Base-by-base conservation (phyloP, 1,140 invertebrate genomes). In the Dinothrombium tinctorium region DNA sequence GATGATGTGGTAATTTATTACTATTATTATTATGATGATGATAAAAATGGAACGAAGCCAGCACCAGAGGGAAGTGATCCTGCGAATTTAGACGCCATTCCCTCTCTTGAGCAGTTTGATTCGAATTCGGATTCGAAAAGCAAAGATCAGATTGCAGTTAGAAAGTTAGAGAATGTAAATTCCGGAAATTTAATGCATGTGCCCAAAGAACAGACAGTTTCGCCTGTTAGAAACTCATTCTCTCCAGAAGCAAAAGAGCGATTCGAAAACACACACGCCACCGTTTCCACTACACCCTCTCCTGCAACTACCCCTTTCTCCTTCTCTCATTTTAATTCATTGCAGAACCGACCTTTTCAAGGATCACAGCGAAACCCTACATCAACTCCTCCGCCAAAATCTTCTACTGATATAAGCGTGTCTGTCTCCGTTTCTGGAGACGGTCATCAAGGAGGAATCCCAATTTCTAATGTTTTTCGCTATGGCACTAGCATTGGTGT, bases 1-100 rank as follows among this genome's bases (percentile, higher is more conserved):
- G 46, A 47, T 29, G 46, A 47, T 41, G 42, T 45, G 1, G 46
- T 47, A 3, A 47, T 47, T 31, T 47, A 47, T 24, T 47, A 47
- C 29, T 47, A 47, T 26, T 47, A 47, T 32, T 47, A 47, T 33
- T 47, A 47, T 37, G 46, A 47, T 41, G 46, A 47, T 25, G 41
- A 47, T 17, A 47, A 47, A 17, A 47, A 47, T 25, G 31, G 17
- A 19, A 47, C 37, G 20, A 14, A 26, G n/a, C 8, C 20, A 12
- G 14, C 22, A 6, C n/a, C 37, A 8, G 8, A 17, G 19, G 37
- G 25, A 12, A 6, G 15, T 5, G 19, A 39, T 26, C 19, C 19
- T 15, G 8, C 26, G 11, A 33, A 19, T 23, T 26, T 45, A 11
- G 44, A 45, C 17, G 14, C 33, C 7, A 45, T 45, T 41, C 44